Evolutionary conservation across 2,797 vertebrate species (phyloP), one percentile per base, ranked within the genome.

Genomic region (Urophycis tenuis): DNA sequence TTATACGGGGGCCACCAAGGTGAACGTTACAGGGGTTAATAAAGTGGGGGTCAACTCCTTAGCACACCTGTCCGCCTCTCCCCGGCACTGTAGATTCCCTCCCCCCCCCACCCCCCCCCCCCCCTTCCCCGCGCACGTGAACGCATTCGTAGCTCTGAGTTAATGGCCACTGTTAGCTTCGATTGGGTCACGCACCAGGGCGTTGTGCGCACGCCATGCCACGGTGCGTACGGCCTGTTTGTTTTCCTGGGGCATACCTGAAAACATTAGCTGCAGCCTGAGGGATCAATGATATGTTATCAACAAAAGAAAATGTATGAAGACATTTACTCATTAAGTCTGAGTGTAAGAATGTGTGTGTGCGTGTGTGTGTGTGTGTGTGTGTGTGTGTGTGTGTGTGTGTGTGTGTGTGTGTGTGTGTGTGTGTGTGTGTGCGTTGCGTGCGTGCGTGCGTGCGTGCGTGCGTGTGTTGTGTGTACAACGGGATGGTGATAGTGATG

Each of bases 11-110:
- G 25, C 2, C 22, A 7, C 7, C 86, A 86, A 81, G 81, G 84
- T 82, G 85, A 90, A 83, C 85, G 88, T 86, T 88, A 88, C 84
- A 83, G 78, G 84, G 87, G 87, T 89, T 90, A 89, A 90, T 91
- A 87, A 91, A 89, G 86, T 86, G 74, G 79, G 85, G 88, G 89
- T 85, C 85, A 86, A 81, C 76, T 81, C 84, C 87, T 86, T 86
- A 88, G 90, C 88, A 53, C 85, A 88, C 88, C 88, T 88, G 80
- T 85, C 74, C 45, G 81, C 70, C 81, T 85, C 85, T 85, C 74
- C 80, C 64, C 77, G 25, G 69, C 78, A 30, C 74, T 82, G 78
- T 81, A 83, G n/a, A 79, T 77, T 85, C 81, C 79, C n/a, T n/a
- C n/a, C n/a, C n/a, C n/a, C n/a, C n/a, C n/a, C n/a, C n/a, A n/a